Conservation (phyloP, 2,113 vertebrate species). For the Rhabdornis inornatus region DNA sequence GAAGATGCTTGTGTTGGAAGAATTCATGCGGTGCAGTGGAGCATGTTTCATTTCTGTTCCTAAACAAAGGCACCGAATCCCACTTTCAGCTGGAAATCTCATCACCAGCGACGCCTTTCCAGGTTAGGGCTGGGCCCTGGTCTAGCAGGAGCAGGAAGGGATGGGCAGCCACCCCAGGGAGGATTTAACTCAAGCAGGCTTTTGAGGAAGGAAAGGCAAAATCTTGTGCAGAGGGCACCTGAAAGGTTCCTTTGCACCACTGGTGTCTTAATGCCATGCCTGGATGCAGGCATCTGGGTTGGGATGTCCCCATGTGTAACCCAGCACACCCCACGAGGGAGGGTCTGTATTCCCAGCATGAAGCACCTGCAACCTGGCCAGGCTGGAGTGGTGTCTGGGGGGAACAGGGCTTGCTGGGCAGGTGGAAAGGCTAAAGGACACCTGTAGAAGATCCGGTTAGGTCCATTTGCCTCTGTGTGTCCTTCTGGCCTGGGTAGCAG, state of each 20-base stretch:
- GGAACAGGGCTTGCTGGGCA: background rate
- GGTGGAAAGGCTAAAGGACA: background rate
- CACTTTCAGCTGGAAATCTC: background rate
- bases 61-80: background rate
- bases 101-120: background rate
- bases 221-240: background rate
- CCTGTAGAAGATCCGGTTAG: background rate
- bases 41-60: background rate
- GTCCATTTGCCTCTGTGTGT: rapidly evolving
- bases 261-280: background rate
- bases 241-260: background rate
- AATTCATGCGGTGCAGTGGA: background rate
- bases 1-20: background rate
- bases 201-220: background rate
- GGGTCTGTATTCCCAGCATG: background rate
- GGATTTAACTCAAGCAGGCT: background rate
- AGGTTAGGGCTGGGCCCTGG: background rate
- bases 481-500: background rate
- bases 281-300: background rate
- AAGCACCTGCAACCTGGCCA: background rate
- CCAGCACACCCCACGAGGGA: background rate
- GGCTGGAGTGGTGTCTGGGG: background rate
- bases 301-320: background rate
- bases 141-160: rapidly evolving
- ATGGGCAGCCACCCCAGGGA: background rate